Conservation (phyloP, 2,113 vertebrate genomes). For the Delphinapterus leucas region DNA sequence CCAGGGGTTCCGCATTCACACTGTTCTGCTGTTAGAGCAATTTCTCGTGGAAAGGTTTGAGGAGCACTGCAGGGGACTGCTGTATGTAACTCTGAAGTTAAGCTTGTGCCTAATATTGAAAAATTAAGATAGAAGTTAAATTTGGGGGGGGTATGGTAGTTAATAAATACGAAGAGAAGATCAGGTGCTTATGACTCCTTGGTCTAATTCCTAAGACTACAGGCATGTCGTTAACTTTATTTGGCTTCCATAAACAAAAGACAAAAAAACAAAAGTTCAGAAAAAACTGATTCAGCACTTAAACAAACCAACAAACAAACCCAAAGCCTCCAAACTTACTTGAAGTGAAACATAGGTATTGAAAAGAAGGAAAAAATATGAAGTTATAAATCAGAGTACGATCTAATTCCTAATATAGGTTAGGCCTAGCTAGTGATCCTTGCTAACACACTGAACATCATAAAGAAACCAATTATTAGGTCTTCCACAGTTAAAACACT, state of each 20-base stretch:
- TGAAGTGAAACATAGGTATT: background rate
- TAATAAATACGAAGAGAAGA: background rate
- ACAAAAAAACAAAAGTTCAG: background rate
- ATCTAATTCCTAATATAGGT: slow-evolving; percentile 18
- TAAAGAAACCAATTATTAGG: slow-evolving; percentile 2
- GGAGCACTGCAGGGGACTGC: background rate
- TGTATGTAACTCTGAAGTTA: background rate
- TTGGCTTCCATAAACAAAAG: slow-evolving; percentile 19
- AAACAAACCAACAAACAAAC: background rate
- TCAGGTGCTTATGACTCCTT: background rate
- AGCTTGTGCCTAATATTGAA: background rate
- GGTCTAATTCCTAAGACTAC: background rate
- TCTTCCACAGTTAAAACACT: background rate
- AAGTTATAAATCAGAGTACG: slow-evolving; percentile 31
- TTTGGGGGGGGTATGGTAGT: background rate
- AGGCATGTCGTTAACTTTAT: background rate
- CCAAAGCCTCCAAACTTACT: background rate
- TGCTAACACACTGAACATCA: background rate
- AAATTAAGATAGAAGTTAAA: slow-evolving; percentile 28
- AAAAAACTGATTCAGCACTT: background rate
- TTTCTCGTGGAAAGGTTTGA: background rate
- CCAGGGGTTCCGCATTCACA: background rate
- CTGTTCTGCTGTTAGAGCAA: background rate
- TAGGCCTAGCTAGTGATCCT: background rate
- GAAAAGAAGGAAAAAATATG: slow-evolving; percentile 10